Percentiles rank a stretch among this genome's conserved stretches.
These are phyloP conservation scores for Elachura formosa DNA, from an alignment of 2,113 vertebrate species.

Conservation along the genomic window DNA sequence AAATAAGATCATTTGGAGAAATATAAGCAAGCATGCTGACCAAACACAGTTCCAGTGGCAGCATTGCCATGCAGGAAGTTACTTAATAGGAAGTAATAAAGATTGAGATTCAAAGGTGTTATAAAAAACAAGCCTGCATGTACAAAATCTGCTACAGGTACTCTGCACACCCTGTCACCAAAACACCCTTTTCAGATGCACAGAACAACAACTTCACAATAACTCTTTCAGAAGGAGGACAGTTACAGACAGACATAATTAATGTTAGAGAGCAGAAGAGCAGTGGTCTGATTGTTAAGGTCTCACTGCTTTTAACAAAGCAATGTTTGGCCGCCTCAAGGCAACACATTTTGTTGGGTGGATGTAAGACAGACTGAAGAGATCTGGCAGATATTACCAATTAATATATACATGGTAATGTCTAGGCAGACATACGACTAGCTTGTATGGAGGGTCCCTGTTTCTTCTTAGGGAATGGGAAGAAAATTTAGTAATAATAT, in stretches of 20 bases:
- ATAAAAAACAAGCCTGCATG: neutral
- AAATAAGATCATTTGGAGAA: slow-evolving; percentile 14
- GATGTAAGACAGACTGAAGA: neutral
- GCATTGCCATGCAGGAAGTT: neutral
- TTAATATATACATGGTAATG: accelerated
- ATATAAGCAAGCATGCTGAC: slow-evolving; percentile 5
- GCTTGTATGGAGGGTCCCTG: neutral
- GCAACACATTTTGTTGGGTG: neutral
- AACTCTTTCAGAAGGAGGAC: neutral
- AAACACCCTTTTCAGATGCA: neutral
- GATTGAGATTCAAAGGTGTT: neutral
- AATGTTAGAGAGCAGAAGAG: neutral
- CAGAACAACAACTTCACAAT: neutral
- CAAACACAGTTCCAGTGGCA: neutral
- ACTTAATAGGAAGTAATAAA: slow-evolving; percentile 14
- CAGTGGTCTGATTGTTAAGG: neutral
- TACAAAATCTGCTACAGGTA: neutral
- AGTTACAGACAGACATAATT: neutral
- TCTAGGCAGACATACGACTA: neutral
- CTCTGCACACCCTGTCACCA: neutral
- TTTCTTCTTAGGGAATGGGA: neutral
- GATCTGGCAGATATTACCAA: neutral
- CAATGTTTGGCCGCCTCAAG: neutral
- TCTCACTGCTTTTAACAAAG: neutral
- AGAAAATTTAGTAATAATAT: neutral